phyloP scores from a whole-genome alignment of 2,888 invertebrate species.

The Listrodromus nycthemerus region DNA sequence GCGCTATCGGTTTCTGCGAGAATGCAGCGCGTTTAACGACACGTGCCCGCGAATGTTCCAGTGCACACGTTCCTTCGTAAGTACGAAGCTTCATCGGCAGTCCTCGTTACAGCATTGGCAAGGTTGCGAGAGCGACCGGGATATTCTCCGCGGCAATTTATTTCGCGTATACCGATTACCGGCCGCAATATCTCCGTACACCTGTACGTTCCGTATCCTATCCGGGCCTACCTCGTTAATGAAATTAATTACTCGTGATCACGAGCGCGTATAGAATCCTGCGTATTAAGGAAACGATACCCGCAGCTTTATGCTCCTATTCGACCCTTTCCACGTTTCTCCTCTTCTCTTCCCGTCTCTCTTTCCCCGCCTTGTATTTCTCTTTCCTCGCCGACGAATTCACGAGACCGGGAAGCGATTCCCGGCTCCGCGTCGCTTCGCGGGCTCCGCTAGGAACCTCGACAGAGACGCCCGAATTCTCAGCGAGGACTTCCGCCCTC shows the following conservation, averaged over 20 bases:
- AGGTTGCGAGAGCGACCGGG: background rate
- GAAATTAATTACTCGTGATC: constrained; percentile 67
- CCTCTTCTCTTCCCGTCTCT: constrained; percentile 13
- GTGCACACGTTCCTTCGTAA: constrained; percentile 8
- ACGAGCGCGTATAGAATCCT: constrained; percentile 61
- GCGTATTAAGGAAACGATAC: constrained; percentile 63
- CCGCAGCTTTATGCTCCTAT: constrained; percentile 15
- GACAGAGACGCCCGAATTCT: constrained; percentile 8
- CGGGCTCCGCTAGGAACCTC: constrained; percentile 18
- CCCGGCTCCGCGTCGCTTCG: constrained; percentile 17
- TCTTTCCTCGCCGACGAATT: constrained; percentile 26
- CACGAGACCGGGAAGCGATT: constrained; percentile 7
- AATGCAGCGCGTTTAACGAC: background rate
- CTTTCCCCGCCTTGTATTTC: no score
- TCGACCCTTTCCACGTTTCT: constrained; percentile 34
- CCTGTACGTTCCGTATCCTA: constrained; percentile 23
- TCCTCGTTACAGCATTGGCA: constrained; percentile 18
- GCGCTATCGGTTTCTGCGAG: background rate
- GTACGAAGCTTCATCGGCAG: constrained; percentile 12
- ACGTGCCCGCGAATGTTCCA: background rate
- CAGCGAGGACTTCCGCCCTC: constrained; percentile 4
- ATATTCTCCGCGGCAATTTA: constrained; percentile 39
- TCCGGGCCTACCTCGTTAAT: constrained; percentile 57
- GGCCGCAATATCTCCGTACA: background rate
- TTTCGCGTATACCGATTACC: constrained; percentile 51